phyloP scores from a whole-genome alignment of 2,888 invertebrate species.

The Oscheius sp. region DNA sequence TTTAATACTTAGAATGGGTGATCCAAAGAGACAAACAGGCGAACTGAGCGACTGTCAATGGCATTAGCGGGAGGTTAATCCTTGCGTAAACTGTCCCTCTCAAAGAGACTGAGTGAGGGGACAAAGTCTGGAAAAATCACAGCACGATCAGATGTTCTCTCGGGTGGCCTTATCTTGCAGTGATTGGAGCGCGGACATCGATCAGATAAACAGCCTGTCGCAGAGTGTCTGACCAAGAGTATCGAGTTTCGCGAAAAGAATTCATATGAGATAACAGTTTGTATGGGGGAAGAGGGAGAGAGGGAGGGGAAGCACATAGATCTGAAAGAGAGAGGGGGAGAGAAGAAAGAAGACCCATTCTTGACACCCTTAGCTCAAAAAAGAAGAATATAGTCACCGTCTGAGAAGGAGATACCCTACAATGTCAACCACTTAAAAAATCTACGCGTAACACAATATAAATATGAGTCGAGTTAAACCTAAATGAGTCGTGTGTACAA shows the following conservation, averaged over 20 bases:
- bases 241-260: no score
- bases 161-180: constrained; percentile 21
- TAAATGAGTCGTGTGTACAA: background rate
- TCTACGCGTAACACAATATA: constrained; percentile 7
- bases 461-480: constrained; percentile 2
- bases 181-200: constrained; percentile 22
- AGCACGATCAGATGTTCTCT: constrained; percentile 10
- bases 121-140: no score
- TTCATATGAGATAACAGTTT: no score
- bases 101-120: no score
- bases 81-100: no score
- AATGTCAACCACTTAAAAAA: background rate
- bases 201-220: background rate
- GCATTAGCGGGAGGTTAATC: no score
- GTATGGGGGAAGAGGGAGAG: no score
- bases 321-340: background rate
- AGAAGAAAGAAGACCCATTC: constrained; percentile 6
- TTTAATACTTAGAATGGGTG: no score
- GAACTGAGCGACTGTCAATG: no score
- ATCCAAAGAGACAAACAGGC: no score
- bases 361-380: constrained; percentile 1
- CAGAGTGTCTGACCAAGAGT: no score
- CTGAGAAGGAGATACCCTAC: no score
- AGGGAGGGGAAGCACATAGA: background rate
- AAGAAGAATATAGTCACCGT: constrained; percentile 3